Evolutionary conservation across 2,888 invertebrate genomes (phyloP), one percentile per base, ranked within the genome.

Genomic region (Autographa gamma): DNA sequence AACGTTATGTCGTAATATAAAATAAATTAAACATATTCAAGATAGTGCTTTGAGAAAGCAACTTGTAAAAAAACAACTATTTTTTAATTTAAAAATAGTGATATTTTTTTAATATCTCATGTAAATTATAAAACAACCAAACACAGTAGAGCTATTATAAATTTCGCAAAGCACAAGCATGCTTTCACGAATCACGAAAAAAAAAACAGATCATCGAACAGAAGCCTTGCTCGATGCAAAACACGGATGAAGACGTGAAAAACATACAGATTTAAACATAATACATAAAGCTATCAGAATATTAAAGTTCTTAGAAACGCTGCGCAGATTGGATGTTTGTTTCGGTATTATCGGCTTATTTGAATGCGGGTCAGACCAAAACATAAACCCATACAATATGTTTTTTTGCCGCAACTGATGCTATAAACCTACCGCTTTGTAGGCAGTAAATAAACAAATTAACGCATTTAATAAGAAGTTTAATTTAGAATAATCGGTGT

Each of bases 241-340:
- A 71, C 68, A 67, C 38, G 60, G 63, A 61, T 60, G 18, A 71
- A 77, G 61, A 67, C 61, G 75, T 68, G 74, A 68, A 54, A 38
- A 72, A 77, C 71, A 68, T 74, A 82, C 59, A 72, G 25, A 66
- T 67, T 41, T 63, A 70, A 67, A 66, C 71, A 73, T 71, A 58
- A 76, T 68, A 69, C 60, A 71, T 82, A 71, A 73, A 82, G 71
- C 76, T 82, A 71, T 67, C 14, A 62, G 66, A 67, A 82, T 79
- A 71, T 79, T 63, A 52, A 69, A 73, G 43, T 69, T 76, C 56
- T n/a, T 32, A 63, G 68, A 71, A 71, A 74, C 60, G 69, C 54
- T 61, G 65, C 11, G 59, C 43, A 69, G 64, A 76, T 76, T 67
- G 68, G 56, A 69, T 72, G 64, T 66, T 69, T 16, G 31, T 71